phyloP scores from a whole-genome alignment of 2,797 vertebrate species.

The Smutsia temminckii region DNA sequence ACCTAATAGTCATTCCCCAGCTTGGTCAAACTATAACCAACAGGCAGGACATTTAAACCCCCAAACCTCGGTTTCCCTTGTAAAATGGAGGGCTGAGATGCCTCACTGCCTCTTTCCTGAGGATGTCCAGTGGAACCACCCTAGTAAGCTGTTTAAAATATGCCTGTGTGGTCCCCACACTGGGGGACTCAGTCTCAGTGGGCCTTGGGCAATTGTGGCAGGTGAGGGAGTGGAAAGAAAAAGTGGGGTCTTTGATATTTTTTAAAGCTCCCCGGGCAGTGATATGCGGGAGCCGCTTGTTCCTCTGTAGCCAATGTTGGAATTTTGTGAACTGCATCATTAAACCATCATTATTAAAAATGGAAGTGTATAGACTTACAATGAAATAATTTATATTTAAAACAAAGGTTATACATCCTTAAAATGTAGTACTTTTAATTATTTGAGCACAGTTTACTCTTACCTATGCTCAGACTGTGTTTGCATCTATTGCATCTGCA shows the following conservation, averaged over 20 bases:
- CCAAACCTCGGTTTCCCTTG: background rate
- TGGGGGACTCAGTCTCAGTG: background rate
- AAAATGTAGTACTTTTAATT: background rate
- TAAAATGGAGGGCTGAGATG: background rate
- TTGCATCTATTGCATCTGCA: background rate
- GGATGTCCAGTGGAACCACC: background rate
- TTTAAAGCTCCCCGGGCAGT: background rate
- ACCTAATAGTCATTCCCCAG: too few species aligned
- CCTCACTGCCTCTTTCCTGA: too few species aligned
- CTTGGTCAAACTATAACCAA: background rate
- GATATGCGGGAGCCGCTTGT: background rate
- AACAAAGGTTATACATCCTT: background rate
- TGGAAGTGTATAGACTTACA: background rate
- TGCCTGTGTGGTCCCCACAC: rapidly evolving
- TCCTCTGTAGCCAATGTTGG: too few species aligned
- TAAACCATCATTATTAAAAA: background rate
- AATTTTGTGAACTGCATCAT: background rate
- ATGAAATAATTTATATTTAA: background rate
- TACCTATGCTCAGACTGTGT: rapidly evolving
- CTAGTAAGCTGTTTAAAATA: background rate
- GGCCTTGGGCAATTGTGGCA: background rate
- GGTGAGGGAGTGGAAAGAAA: too few species aligned
- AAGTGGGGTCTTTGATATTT: background rate
- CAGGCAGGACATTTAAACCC: background rate
- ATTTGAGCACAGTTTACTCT: background rate